phyloP scores from a whole-genome alignment of 2,797 vertebrate genomes.

The Tokudaia muenninki region DNA sequence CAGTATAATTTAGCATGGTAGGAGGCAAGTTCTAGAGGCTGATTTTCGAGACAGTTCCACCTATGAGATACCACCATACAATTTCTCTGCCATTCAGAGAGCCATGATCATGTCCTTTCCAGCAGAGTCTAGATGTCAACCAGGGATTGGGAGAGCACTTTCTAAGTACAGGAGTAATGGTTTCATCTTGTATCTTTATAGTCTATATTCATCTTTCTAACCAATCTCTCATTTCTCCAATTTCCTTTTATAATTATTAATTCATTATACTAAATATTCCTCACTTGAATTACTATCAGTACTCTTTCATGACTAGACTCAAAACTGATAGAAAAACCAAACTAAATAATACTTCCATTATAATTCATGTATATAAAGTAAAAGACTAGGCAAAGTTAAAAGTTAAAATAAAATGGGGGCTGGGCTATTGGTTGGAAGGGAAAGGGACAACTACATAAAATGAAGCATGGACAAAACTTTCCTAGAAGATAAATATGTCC shows the following conservation, averaged over 20 bases:
- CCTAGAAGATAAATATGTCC: background rate
- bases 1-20: background rate
- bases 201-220: background rate
- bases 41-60: constrained; percentile 31
- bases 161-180: background rate
- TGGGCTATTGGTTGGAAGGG: background rate
- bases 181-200: background rate
- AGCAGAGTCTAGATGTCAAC: constrained; percentile 12
- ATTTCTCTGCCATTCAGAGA: constrained; percentile 9
- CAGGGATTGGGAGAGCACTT: background rate
- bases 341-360: constrained; percentile 21
- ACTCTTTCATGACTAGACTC: constrained; percentile 36
- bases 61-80: background rate
- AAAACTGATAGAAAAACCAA: constrained; percentile 34
- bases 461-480: background rate
- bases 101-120: background rate
- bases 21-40: background rate
- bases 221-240: constrained; percentile 8
- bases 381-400: background rate
- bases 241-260: constrained; percentile 15
- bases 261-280: constrained; percentile 39
- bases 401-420: background rate
- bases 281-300: background rate
- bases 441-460: background rate
- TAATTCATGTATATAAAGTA: background rate